Evolutionary conservation across 2,113 vertebrate genomes (phyloP).

Genomic region (Sphaerodactylus townsendi): DNA sequence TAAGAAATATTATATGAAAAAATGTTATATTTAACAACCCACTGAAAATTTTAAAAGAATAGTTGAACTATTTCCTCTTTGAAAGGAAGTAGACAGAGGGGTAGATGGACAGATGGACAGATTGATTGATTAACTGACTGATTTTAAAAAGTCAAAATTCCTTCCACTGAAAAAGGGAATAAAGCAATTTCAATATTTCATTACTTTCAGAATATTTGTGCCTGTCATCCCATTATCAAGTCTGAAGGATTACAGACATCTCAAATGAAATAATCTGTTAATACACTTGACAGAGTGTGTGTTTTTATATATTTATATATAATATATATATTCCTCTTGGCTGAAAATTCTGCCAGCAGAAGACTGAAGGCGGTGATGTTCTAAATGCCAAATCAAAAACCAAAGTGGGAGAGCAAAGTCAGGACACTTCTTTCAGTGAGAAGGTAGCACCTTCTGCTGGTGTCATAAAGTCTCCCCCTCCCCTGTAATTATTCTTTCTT

Average conservation of each 20-base stretch:
- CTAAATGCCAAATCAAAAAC: slow-evolving; percentile 12
- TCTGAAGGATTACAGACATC: neutral
- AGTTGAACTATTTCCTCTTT: too few relatives aligned
- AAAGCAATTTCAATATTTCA: neutral
- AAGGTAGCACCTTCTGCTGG: slow-evolving; percentile 4
- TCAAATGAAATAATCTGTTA: neutral
- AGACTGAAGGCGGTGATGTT: neutral
- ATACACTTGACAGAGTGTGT: neutral
- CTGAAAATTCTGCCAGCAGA: neutral
- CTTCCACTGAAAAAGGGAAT: too few relatives aligned
- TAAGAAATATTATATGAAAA: too few relatives aligned
- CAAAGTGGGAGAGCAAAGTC: neutral
- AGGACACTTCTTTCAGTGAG: neutral
- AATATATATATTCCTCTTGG: neutral
- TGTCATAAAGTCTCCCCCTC: neutral
- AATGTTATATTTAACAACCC: too few relatives aligned
- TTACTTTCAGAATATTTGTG: neutral
- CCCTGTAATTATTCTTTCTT: slow-evolving; percentile 4
- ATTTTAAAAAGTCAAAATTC: too few relatives aligned
- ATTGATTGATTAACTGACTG: too few relatives aligned
- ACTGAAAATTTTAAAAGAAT: too few relatives aligned
- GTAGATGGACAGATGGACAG: too few relatives aligned
- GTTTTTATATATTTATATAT: too few relatives aligned
- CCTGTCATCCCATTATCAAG: neutral
- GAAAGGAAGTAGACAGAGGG: too few relatives aligned